phyloP scores from a whole-genome alignment of 2,888 invertebrate genomes.

The Drosophila hamatofila region DNA sequence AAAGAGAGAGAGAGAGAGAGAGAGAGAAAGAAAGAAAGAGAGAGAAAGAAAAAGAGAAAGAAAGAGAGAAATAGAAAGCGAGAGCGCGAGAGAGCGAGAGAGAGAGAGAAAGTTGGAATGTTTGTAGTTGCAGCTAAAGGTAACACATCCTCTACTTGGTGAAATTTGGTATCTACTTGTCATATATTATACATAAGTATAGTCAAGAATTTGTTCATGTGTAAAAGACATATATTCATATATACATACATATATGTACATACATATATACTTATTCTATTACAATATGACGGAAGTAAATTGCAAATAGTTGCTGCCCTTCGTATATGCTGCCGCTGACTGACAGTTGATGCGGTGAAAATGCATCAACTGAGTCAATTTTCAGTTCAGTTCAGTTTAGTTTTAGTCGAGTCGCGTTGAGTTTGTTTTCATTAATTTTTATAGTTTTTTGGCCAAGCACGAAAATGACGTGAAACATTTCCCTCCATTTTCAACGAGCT shows the following conservation, averaged over 20 bases:
- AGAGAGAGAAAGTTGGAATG: too few species aligned
- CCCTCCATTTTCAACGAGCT: conserved; percentile 15
- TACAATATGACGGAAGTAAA: conserved; percentile 16
- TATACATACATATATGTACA: background rate
- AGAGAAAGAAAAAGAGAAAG: too few species aligned
- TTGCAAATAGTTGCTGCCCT: conserved; percentile 22
- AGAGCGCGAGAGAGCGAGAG: too few species aligned
- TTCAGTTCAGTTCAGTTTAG: background rate
- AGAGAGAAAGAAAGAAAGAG: too few species aligned
- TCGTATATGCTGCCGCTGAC: background rate
- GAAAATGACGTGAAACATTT: conserved; percentile 35
- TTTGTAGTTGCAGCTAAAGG: too few species aligned
- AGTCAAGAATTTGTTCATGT: too few species aligned
- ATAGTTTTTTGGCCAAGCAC: conserved; percentile 24
- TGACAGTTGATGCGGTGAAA: conserved; percentile 3
- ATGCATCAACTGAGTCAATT: background rate
- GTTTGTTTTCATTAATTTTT: conserved; percentile 34
- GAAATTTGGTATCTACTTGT: background rate
- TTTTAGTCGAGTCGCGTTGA: conserved; percentile 9
- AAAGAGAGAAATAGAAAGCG: too few species aligned
- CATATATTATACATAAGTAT: background rate
- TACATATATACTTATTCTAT: background rate
- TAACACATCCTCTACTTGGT: background rate
- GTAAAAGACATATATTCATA: too few species aligned
- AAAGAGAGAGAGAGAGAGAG: too few species aligned